Conservation (phyloP, 1,140 invertebrate genomes). For the Rhagoletis zephyria region DNA sequence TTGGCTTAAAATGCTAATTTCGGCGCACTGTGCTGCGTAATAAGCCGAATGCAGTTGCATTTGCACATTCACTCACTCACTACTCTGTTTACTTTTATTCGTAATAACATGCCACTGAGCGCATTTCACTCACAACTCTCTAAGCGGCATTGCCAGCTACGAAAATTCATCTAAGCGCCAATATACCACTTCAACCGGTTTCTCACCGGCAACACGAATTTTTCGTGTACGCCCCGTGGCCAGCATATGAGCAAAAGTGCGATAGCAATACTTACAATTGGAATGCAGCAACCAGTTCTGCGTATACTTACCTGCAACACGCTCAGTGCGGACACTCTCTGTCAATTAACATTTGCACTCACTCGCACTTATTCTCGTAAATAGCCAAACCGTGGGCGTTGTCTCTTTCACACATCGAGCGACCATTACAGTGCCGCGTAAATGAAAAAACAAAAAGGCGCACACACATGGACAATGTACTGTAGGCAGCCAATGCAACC, state of each 20-base stretch:
- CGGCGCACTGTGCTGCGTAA: background rate
- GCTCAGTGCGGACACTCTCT: background rate
- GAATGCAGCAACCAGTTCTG: background rate
- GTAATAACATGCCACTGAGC: background rate
- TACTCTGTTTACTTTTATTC: background rate
- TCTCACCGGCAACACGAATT: background rate
- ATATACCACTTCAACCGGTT: background rate
- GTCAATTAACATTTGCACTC: background rate
- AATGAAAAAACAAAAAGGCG: background rate
- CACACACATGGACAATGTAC: background rate
- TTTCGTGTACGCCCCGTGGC: background rate
- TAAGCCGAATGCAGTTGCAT: background rate
- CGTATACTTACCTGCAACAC: background rate
- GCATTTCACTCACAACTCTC: slow-evolving; percentile 1
- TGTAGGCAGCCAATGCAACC: background rate
- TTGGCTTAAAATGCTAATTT: background rate
- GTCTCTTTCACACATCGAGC: slow-evolving; percentile 5
- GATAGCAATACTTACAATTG: background rate
- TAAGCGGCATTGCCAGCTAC: background rate
- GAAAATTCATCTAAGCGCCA: background rate
- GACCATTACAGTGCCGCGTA: background rate
- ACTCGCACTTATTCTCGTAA: background rate
- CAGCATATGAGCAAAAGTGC: background rate
- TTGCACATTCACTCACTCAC: background rate
- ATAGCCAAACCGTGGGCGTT: background rate